Evolutionary conservation across 2,113 vertebrate species (phyloP), one percentile per base, ranked within the genome.

Genomic region (Pomatostomus ruficeps): DNA sequence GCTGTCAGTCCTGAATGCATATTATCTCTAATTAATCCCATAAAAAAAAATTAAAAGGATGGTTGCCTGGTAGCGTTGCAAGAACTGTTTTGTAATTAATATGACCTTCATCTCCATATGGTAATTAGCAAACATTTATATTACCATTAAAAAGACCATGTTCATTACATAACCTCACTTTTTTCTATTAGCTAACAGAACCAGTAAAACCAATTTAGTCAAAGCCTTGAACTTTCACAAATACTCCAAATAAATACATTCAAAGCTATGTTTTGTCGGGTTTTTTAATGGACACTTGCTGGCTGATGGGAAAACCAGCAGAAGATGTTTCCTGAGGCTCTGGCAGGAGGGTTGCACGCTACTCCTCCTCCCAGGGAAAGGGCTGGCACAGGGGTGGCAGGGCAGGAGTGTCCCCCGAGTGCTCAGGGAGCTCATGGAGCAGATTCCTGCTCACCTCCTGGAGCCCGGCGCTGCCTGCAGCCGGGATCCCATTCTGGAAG

Each of bases 91-190:
- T 91, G 88, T 96, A 96, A 97, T 97, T 96, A 97, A 96, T 96
- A 93, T 91, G 95, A 97, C 92, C 92, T 95, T 97, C 92, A 89
- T 95, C 89, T 95, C 86, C 89, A 95, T 90, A 89, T 93, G 95
- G 94, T 96, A 96, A 97, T 97, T 96, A 96, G 95, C 93, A 94
- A 95, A 93, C 89, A 93, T 96, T 95, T 96, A 95, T 93, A 95
- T 89, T 95, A 66, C 87, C 74, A 93, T 93, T 94, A 55, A 89
- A 95, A 96, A 92, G 70, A 74, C 88, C 42, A 5, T 3, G 59
- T 48, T 95, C 70, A 63, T 94, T 95, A 81, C 28, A 58, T 65
- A 92, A 88, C 35, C 40, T 66, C 58, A 42, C 77, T 85, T 90
- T 74, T 63, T 71, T 42, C 79, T 88, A 46, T 84, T 61, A 86